Conservation (phyloP, 1,140 invertebrate genomes). For the Leptinotarsa lineolata region DNA sequence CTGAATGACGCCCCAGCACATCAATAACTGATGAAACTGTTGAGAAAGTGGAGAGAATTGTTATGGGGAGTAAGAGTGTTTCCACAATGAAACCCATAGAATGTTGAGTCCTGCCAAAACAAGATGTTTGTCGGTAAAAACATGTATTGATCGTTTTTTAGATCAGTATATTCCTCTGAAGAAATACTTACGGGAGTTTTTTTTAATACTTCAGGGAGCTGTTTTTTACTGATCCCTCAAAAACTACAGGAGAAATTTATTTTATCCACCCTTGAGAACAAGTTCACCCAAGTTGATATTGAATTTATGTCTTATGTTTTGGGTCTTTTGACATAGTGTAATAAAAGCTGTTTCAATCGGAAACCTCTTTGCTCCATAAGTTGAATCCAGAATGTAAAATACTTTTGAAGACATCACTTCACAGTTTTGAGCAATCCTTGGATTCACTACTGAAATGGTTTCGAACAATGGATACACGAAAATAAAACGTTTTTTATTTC, state of each 20-base stretch:
- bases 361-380: conserved; percentile 44
- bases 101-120: neutral
- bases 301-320: conserved; percentile 50
- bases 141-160: neutral
- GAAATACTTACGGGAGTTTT: no score
- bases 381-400: conserved; percentile 42
- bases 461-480: no score
- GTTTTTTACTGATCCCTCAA: conserved; percentile 50
- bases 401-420: conserved; percentile 19
- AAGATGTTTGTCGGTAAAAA: neutral
- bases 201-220: conserved; percentile 48
- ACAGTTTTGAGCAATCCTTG: no score
- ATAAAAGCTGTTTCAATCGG: conserved; percentile 50
- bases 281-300: conserved; percentile 44
- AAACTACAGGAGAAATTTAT: conserved; percentile 50
- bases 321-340: conserved; percentile 45
- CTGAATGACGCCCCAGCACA: no score
- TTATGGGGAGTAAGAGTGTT: no score
- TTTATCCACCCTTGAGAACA: conserved; percentile 41
- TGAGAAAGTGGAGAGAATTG: no score
- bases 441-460: no score
- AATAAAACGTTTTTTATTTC: no score
- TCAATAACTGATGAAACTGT: no score
- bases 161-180: conserved; percentile 43
- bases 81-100: neutral